Evolutionary conservation across 2,888 invertebrate genomes (phyloP), one percentile per base, ranked within the genome.

Genomic region (Scrobipalpa costella): DNA sequence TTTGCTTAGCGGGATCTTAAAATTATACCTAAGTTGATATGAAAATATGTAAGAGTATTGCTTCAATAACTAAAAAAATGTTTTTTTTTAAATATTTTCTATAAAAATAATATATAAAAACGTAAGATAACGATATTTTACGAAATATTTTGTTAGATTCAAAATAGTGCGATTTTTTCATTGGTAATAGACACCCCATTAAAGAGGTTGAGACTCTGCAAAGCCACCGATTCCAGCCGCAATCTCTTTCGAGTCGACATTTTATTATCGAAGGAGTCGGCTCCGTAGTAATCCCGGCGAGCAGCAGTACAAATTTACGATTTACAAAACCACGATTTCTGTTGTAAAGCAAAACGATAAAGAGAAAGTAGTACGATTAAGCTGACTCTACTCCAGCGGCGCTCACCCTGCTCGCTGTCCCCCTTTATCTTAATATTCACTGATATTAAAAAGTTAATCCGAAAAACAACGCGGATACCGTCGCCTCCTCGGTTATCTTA

Each of bases 211-310:
- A 76, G 76, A 69, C 74, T 75, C 80, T 79, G 81, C 84, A 81
- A 83, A 80, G 72, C 73, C 76, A 75, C 75, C 76, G 74, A 75
- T 77, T 76, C 72, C 69, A 74, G 70, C 76, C 78, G 79, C 82
- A 84, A 84, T 83, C 80, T 84, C 83, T 89, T 82, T 85, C 83
- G 85, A 86, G 88, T 88, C 85, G 86, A 85, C 84, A 84, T 88
- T 92, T 90, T 92, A 92, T 84, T 85, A 88, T 90, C 85, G 79
- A 79, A 79, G 76, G 80, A 90, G 83, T 87, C 86, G 83, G 83
- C 83, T 76, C 74, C 73, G 77, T 75, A 82, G 85, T 88, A 90
- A 90, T 88, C 88, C 85, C 74, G 71, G 76, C 76, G 76, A 82
- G 78, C 81, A 76, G 84, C 82, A 86, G 86, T 85, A 88, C 89